A percentile compares a stretch with the other conserved stretches of the same genome.
Evolutionary conservation across 2,113 vertebrate species (phyloP).

Genomic region (Elephantulus edwardii): DNA sequence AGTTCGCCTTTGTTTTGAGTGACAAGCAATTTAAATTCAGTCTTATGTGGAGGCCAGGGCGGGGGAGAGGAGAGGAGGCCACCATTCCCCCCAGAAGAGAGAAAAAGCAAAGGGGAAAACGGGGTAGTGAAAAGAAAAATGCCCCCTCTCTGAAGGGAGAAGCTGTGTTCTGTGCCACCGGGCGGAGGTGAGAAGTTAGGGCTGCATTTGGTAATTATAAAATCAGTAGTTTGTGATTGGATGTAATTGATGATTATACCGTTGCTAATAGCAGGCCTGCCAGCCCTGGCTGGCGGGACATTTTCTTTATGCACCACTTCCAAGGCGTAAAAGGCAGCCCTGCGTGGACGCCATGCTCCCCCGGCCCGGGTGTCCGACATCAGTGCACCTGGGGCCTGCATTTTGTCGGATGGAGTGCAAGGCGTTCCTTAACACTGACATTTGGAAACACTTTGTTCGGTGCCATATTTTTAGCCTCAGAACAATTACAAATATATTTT

Average conservation of each 20-base stretch:
- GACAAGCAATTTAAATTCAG: constrained; percentile 89
- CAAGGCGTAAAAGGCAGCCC: not conserved
- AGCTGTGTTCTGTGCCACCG: constrained; percentile 80
- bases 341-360: rapidly evolving
- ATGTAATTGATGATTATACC: constrained; percentile 87
- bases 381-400: not conserved
- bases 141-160: constrained; percentile 47
- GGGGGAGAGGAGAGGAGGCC: not conserved
- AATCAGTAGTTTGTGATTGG: constrained; percentile 85
- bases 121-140: not conserved
- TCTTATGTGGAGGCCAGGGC: constrained; percentile 77
- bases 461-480: constrained; percentile 64
- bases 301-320: constrained; percentile 16
- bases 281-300: constrained; percentile 40
- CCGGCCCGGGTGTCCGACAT: not conserved
- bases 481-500: constrained; percentile 59
- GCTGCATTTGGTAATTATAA: constrained; percentile 88
- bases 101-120: not conserved
- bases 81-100: constrained; percentile 52
- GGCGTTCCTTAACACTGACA: constrained; percentile 38
- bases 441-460: constrained; percentile 59
- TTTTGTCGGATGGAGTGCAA: constrained; percentile 35
- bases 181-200: constrained; percentile 80
- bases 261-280: constrained; percentile 84
- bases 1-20: constrained; percentile 87